Evolutionary conservation across 2,113 vertebrate genomes (phyloP), one percentile per base, ranked within the genome.

Genomic region (Chaetodon auriga): DNA sequence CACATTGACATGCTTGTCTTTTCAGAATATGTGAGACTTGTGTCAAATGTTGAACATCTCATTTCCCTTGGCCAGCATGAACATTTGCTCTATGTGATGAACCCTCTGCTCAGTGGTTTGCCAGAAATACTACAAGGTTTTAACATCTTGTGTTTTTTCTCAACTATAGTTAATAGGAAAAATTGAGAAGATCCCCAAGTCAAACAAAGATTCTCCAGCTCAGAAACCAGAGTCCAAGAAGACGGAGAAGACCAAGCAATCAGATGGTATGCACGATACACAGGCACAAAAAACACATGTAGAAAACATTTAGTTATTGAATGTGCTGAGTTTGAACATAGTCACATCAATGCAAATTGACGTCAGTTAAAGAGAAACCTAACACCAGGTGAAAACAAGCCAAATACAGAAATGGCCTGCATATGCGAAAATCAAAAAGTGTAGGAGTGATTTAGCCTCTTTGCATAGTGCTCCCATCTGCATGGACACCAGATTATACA

Each of bases 161-260:
- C 9, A 6, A 89, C 16, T 12, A 62, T 63, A 96, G 95, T 70
- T 90, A 23, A 41, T 95, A 89, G 96, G 96, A 62, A 99, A 96
- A 87, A 93, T 95, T 78, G 91, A 93, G 43, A 97, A 95, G 93
- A 96, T 95, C 92, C 65, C 60, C 12, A 97, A 98, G 90, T 0
- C 77, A 13, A 53, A 84, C 78, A 99, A 97, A 95, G 97, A 98
- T 66, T 96, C 97, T 87, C 85, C 90, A 13, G 95, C 87, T 57
- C 97, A 95, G 90, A 98, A 90, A 55, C 23, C 91, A 77, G 97
- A 98, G 6, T 43, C 85, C 1, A 96, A 98, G 75, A 99, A 95
- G 90, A 93, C 95, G 21, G 97, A 97, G 73, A 96, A 94, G 85
- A 74, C 1, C 62, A 96, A 93, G 88, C 96, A 93, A 61, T 70